phyloP scores from a whole-genome alignment of 2,113 vertebrate genomes.

The human (Homo sapiens) region GRCh38 chr5:142315501-142316000 shows the following conservation, averaged over 20 bases:
- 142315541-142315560: background rate
- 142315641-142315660: background rate
- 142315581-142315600: background rate
- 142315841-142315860: background rate
- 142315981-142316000: background rate
- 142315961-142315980: constrained; percentile 20
- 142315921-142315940: constrained; percentile 13
- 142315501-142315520: background rate
- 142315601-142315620: background rate
- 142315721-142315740: constrained; percentile 13
- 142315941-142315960: constrained; percentile 43
- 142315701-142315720: background rate
- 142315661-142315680: background rate
- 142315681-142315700: background rate
- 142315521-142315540: background rate
- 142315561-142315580: background rate
- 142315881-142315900: background rate
- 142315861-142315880: background rate
- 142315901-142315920: background rate
- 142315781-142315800: background rate
- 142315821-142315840: background rate
- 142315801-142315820: background rate
- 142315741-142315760: background rate
- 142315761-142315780: background rate
- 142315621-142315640: background rate